These are phyloP conservation scores for Andinoacara biseriatus DNA, from an alignment of 2,113 vertebrate genomes.

Conservation along the genomic window DNA sequence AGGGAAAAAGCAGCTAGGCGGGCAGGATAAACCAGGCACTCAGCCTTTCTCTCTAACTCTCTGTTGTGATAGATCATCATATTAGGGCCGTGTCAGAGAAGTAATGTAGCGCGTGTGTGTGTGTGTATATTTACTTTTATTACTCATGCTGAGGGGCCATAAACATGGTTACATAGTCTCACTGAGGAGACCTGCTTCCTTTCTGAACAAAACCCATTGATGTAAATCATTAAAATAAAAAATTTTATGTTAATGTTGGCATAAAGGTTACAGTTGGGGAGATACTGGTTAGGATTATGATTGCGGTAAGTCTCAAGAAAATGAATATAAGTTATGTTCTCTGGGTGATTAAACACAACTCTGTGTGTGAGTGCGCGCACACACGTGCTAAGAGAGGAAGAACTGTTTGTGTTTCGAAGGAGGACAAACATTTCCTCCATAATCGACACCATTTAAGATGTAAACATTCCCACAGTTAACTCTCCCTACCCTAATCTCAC, in stretches of 20 bases:
- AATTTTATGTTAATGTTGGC: not conserved
- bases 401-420: conserved; percentile 45
- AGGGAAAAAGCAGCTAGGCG: conserved; percentile 13
- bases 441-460: conserved; percentile 7
- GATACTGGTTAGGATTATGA: not conserved
- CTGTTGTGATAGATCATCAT: conserved; percentile 13
- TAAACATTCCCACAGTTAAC: conserved; percentile 62
- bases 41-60: not conserved
- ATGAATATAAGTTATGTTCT: not conserved
- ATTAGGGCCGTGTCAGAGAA: conserved; percentile 1
- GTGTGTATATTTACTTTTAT: not conserved
- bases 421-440: conserved; percentile 42
- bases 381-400: not conserved
- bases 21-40: conserved; percentile 30
- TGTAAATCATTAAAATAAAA: not conserved
- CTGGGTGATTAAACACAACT: not conserved
- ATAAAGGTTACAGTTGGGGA: too few species aligned
- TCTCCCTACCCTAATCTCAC: not conserved
- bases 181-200: not conserved
- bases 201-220: not conserved
- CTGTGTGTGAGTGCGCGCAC: not conserved
- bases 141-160: not conserved
- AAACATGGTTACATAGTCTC: not conserved
- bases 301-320: not conserved
- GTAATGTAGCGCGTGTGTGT: not conserved